These are phyloP conservation scores for Dicyema japonicum DNA, from an alignment of 1,140 invertebrate genomes.

Conservation along the genomic window DNA sequence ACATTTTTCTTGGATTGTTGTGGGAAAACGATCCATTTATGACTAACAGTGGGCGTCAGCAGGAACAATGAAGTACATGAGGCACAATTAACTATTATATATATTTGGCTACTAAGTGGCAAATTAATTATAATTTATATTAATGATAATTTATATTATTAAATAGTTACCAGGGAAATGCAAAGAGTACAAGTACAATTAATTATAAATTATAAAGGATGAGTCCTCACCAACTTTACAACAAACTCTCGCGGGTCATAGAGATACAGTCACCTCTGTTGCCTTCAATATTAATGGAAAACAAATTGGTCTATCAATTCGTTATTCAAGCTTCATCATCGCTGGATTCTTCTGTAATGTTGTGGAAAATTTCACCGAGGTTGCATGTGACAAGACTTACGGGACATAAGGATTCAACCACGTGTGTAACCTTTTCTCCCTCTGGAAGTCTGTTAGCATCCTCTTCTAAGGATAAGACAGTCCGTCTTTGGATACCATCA, in stretches of 20 bases:
- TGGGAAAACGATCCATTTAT: too few species aligned
- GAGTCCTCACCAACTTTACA: conserved; percentile 36
- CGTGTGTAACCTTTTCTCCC: conserved; percentile 36
- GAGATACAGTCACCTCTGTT: conserved; percentile 33
- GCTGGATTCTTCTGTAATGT: conserved; percentile 36
- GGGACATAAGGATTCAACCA: conserved; percentile 22
- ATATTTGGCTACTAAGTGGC: too few species aligned
- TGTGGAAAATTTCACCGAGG: conserved; percentile 35
- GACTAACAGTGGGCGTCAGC: too few species aligned
- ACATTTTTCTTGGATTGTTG: too few species aligned
- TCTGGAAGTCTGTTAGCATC: conserved; percentile 44
- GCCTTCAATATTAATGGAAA: conserved; percentile 37
- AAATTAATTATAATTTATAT: too few species aligned
- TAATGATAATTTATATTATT: too few species aligned
- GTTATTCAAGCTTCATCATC: conserved; percentile 29
- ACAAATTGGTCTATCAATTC: conserved; percentile 25
- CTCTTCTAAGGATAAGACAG: conserved; percentile 40
- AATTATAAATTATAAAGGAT: too few species aligned
- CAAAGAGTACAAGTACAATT: too few species aligned
- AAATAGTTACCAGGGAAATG: too few species aligned
- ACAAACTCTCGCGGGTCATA: conserved; percentile 42
- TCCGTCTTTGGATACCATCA: conserved; percentile 48
- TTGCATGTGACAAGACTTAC: conserved; percentile 22
- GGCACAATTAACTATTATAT: too few species aligned
- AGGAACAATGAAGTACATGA: too few species aligned